Base-by-base conservation (phyloP, 2,888 invertebrate species). In the Caenorhabditis virilis region DNA sequence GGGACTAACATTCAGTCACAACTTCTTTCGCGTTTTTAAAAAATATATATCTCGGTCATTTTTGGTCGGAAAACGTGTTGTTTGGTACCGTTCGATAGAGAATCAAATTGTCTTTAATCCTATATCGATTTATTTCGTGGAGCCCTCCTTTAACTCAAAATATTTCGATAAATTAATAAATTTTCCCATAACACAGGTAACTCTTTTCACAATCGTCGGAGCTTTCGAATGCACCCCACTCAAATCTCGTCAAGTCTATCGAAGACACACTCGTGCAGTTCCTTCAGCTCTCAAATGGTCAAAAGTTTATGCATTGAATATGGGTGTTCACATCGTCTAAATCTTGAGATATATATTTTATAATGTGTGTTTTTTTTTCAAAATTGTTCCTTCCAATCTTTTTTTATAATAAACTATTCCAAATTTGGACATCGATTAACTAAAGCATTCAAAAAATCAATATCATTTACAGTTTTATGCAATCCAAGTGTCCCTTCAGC, bases 211-310 rank as follows among this genome's bases (percentile, higher is more conserved):
- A n/a, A n/a, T n/a, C n/a, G n/a, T n/a, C n/a, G n/a, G n/a, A 30
- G 13, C 30, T 9, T 30, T 6, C 7, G 68, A 69, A 38, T 65
- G 70, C 39, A 55, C 56, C 27, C 70, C 72, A 27, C 36, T 39
- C 1, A 50, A 60, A 30, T 59, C 60, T 30, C 67, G 79, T n/a
- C 42, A 64, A 18, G 79, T 82, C 25, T 69, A 76, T 53, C 73
- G 82, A 39, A 58, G 79, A 43, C 82, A 82, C 60, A 81, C 82
- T 13, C 69, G 82, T 13, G 71, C 75, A 13, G 76, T 82, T 20
- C 82, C 82, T 9, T 70, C 74, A n/a, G 67, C 70, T 42, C 59
- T 82, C 49, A 78, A 82, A 59, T 82, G 80, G 77, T 62, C 67
- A 13, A 71, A 74, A 48, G 77, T 70, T 61, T 73, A 69, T 60